phyloP scores from a whole-genome alignment of 2,888 invertebrate genomes.

The Flabesymbios commensalis region DNA sequence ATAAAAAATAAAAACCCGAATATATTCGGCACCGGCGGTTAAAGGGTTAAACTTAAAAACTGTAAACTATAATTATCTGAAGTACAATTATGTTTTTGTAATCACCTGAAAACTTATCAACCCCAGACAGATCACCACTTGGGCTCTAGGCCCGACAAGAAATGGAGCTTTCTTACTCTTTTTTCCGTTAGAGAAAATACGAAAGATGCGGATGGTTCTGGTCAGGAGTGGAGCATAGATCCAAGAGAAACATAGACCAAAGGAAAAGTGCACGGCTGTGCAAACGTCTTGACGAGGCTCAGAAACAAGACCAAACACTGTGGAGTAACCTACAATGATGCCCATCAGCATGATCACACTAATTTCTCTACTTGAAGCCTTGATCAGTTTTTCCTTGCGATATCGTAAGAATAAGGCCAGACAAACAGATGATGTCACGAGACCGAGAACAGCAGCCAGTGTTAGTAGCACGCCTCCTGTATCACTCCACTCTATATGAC shows the following conservation, averaged over 20 bases:
- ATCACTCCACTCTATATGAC: conserved; percentile 7
- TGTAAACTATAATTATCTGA: neutral
- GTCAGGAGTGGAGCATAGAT: neutral
- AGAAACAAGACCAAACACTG: neutral
- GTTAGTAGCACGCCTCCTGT: too few species aligned
- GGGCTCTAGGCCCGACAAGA: neutral
- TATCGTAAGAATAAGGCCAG: too few species aligned
- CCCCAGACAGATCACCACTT: neutral
- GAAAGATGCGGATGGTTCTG: neutral
- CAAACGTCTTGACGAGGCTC: neutral
- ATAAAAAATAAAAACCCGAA: too few species aligned
- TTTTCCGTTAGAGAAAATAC: neutral
- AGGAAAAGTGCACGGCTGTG: neutral
- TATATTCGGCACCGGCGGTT: too few species aligned
- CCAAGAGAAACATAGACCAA: neutral
- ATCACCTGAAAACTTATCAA: neutral
- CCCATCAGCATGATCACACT: neutral
- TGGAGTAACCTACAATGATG: neutral
- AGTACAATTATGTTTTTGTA: neutral
- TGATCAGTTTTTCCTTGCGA: too few species aligned
- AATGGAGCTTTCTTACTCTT: neutral
- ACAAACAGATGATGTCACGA: too few species aligned
- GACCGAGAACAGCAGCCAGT: too few species aligned
- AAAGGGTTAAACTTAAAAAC: too few species aligned
- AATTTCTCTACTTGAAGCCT: neutral